phyloP scores from a whole-genome alignment of 2,113 vertebrate species.

The Rattus rattus region DNA sequence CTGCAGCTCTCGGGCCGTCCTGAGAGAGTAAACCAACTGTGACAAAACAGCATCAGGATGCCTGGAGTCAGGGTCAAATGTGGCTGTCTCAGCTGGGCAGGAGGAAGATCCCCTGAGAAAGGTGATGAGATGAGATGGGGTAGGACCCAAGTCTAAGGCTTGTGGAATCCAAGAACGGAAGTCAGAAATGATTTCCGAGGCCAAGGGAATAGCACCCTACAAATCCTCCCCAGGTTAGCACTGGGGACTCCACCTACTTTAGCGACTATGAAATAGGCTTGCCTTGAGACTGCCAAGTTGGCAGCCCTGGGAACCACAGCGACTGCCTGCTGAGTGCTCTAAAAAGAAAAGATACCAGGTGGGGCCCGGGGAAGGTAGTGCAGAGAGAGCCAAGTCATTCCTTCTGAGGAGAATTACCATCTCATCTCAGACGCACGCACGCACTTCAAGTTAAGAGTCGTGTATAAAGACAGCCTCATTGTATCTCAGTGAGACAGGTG shows the following conservation, averaged over 20 bases:
- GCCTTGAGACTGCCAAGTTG: neutral
- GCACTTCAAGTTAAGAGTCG: conserved; percentile 58
- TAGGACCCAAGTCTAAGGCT: neutral
- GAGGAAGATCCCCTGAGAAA: neutral
- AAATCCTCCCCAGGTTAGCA: neutral
- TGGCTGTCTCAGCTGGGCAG: neutral
- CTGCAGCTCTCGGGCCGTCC: neutral
- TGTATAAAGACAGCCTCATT: conserved; percentile 24
- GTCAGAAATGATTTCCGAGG: neutral
- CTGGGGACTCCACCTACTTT: neutral
- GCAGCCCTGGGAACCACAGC: neutral
- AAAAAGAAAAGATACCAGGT: conserved; percentile 48
- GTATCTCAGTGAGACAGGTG: conserved; percentile 32
- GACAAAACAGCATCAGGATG: neutral
- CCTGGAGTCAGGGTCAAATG: neutral
- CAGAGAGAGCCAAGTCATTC: conserved; percentile 55
- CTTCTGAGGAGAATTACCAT: conserved; percentile 54
- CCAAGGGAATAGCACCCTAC: neutral
- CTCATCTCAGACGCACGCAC: neutral
- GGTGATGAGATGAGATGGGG: neutral
- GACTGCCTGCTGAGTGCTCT: conserved; percentile 6
- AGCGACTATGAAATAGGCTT: neutral
- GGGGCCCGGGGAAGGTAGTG: neutral
- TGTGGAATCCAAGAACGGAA: neutral
- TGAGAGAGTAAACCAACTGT: neutral